These are phyloP conservation scores for Chondrosia reniformis DNA, from an alignment of 37 sponge, comb jelly and placozoan genomes.

Conservation along the genomic window DNA sequence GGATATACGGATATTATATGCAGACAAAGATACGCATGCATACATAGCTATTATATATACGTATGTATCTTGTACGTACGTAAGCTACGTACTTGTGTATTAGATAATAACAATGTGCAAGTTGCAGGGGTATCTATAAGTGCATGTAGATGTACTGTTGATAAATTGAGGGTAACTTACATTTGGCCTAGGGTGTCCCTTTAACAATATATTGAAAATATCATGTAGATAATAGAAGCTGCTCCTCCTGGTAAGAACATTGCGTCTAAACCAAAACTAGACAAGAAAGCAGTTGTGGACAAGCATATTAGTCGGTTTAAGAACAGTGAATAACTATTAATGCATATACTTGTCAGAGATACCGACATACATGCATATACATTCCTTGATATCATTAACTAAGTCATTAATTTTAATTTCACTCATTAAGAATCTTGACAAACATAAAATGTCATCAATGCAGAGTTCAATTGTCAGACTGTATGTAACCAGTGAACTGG, in stretches of 20 bases:
- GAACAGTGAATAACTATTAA: not conserved
- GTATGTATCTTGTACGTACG: too few species aligned
- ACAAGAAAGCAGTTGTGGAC: conserved; percentile 2
- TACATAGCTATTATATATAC: too few species aligned
- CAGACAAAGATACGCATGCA: too few species aligned
- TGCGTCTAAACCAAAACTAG: conserved; percentile 5
- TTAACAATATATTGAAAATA: not conserved
- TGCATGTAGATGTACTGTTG: too few species aligned
- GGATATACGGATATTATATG: too few species aligned
- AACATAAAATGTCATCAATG: not conserved
- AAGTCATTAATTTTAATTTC: not conserved
- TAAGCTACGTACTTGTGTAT: too few species aligned
- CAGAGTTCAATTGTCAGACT: not conserved
- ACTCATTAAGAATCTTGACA: not conserved
- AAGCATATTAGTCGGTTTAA: not conserved
- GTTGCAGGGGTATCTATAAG: too few species aligned
- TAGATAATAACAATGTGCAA: too few species aligned
- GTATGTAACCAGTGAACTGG: not conserved
- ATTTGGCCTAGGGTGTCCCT: not conserved
- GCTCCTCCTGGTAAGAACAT: conserved; percentile 15
- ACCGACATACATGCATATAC: not conserved
- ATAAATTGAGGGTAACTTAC: too few species aligned
- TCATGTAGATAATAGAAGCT: not conserved
- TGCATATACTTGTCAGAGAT: not conserved
- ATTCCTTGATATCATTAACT: not conserved